phyloP scores from a whole-genome alignment of 92 coral and sea anemone species.

The Paragorgia papillata region DNA sequence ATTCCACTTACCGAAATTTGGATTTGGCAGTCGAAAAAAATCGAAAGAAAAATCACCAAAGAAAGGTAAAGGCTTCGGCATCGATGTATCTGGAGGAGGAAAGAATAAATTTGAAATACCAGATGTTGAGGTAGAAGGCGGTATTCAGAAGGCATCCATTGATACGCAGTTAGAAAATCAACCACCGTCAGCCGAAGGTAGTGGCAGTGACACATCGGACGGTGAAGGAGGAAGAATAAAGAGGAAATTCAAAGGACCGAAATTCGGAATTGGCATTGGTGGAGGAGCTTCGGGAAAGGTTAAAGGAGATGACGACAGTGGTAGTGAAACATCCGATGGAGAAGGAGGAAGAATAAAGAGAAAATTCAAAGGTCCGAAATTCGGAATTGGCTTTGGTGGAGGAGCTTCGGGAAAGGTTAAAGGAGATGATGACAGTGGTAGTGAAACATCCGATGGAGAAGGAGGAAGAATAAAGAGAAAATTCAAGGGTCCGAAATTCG shows the following conservation, averaged over 20 bases:
- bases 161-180: neutral
- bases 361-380: slow-evolving; percentile 14
- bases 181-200: neutral
- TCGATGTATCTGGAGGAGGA: neutral
- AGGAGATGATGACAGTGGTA: slow-evolving; percentile 35
- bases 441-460: slow-evolving; percentile 37
- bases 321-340: slow-evolving; percentile 29
- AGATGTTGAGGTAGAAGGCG: neutral
- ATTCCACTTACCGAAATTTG: slow-evolving; percentile 15
- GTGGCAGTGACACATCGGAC: slow-evolving; percentile 36
- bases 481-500: slow-evolving; percentile 4
- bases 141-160: neutral
- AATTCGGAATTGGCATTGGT: neutral
- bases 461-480: slow-evolving; percentile 36
- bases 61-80: neutral
- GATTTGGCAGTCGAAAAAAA: slow-evolving; percentile 13
- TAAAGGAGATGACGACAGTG: slow-evolving; percentile 10
- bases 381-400: neutral
- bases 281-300: neutral
- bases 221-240: slow-evolving; percentile 32
- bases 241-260: slow-evolving; percentile 14
- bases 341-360: slow-evolving; percentile 43
- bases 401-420: neutral
- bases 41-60: neutral
- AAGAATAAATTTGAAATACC: slow-evolving; percentile 15